Conservation (phyloP, 2,888 invertebrate genomes). For the Seira musarum region DNA sequence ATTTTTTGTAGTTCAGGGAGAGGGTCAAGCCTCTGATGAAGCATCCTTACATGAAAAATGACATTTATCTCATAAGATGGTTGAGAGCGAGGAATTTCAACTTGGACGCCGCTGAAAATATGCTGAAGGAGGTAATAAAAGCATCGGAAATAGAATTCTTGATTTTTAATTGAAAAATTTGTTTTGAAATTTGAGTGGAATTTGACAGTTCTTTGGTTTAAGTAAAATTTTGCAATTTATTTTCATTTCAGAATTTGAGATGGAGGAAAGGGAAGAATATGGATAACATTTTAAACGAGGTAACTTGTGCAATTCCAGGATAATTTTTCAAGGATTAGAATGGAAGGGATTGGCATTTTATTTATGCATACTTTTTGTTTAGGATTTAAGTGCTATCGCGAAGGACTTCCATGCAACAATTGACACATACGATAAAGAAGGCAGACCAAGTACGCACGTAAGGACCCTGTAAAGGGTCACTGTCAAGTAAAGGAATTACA, state of each 20-base stretch:
- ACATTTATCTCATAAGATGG: conserved; percentile 47
- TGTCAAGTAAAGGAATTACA: too few species aligned
- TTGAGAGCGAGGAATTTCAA: conserved; percentile 38
- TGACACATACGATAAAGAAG: conserved; percentile 15
- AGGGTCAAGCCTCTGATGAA: conserved; percentile 25
- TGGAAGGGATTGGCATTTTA: too few species aligned
- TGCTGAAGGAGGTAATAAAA: conserved; percentile 46
- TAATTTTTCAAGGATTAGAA: too few species aligned
- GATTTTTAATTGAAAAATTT: not conserved
- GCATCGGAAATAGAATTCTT: not conserved
- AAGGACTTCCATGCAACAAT: conserved; percentile 21
- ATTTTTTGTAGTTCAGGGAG: conserved; percentile 30
- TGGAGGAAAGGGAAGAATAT: conserved; percentile 20
- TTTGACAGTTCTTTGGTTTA: not conserved
- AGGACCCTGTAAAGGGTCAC: too few species aligned
- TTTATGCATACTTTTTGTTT: too few species aligned
- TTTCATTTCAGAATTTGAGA: conserved; percentile 19
- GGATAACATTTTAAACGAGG: conserved; percentile 4
- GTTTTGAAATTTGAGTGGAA: not conserved
- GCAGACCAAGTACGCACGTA: conserved; percentile 30
- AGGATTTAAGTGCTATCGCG: not conserved
- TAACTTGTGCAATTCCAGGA: too few species aligned
- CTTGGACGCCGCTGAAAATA: conserved; percentile 29
- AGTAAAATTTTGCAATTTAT: too few species aligned
- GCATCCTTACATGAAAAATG: conserved; percentile 38